Base-by-base conservation (phyloP, 2,113 vertebrate genomes). In the Nesospiza acunhae region DNA sequence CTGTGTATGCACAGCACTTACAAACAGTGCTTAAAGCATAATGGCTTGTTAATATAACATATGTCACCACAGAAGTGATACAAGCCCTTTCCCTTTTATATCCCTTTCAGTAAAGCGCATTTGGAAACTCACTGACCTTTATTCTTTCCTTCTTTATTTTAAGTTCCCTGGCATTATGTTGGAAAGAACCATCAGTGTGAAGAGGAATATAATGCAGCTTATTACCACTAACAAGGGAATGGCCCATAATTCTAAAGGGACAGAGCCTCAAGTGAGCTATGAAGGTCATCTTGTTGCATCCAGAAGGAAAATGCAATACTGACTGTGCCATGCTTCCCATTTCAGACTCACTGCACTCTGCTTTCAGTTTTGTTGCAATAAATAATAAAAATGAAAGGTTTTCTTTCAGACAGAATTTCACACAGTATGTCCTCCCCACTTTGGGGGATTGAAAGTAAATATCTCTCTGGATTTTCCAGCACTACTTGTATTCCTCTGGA, bases 191-290 rank as follows among this genome's bases (percentile, higher is more conserved):
- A 72, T 91, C 66, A 75, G 39, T 81, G 89, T 68, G 75, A 95
- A 97, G 76, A 77, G 77, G 73, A 90, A 91, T 87, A 62, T 90
- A 96, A 94, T 59, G 44, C 68, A 83, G 67, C 94, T 96, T 96
- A 96, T 97, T 95, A 94, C 68, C 66, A 89, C 41, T 95, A 96
- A 96, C 64, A 97, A 94, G 84, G 44, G 84, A 97, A 96, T 73
- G 69, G 69, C 23, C 66, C 41, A 79, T 93, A 93, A 91, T 79
- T 86, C 85, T 95, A 60, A 94, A 94, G 78, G 96, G 89, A 82
- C n/a, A 92, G 74, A 93, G 69, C 79, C 89, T 93, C 66, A 90
- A 85, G 89, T 93, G 87, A 96, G 30, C 60, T 90, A 81, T 96
- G 96, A 95, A 95, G 74, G 92, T 95, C 66, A 92, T 91, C 96